A percentile compares a stretch with the other conserved stretches of the same genome.
phyloP scores from a whole-genome alignment of 2,888 invertebrate species.

The Netelia melanura region DNA sequence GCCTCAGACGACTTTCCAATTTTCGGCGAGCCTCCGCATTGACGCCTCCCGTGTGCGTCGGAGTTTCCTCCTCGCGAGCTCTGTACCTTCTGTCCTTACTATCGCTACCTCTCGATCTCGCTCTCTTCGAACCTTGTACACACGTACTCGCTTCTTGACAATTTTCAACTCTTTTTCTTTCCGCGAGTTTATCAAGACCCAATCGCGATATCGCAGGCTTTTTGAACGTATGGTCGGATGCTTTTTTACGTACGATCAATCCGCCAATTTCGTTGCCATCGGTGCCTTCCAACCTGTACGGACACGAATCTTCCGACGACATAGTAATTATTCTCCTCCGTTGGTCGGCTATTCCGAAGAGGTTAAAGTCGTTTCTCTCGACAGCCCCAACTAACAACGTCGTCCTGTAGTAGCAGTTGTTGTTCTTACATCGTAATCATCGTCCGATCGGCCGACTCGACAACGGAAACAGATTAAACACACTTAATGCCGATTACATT shows the following conservation, averaged over 20 bases:
- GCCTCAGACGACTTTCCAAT: conserved; percentile 84
- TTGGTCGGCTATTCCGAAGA: no score
- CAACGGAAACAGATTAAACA: no score
- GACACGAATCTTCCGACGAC: conserved; percentile 79
- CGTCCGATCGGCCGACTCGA: no score
- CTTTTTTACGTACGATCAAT: conserved; percentile 84
- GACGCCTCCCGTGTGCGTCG: conserved; percentile 97
- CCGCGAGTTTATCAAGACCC: conserved; percentile 94
- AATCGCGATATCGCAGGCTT: conserved; percentile 91
- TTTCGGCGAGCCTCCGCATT: conserved; percentile 92
- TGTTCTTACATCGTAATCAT: no score
- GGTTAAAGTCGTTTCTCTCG: no score
- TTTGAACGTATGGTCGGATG: conserved; percentile 88
- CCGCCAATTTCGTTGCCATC: conserved; percentile 82
- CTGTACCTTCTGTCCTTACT: conserved; percentile 89
- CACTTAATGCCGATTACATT: no score
- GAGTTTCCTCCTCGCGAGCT: conserved; percentile 93
- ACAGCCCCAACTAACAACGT: no score
- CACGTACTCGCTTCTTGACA: conserved; percentile 80
- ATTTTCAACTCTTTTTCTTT: conserved; percentile 88
- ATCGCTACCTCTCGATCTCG: background rate
- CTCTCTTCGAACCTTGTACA: conserved; percentile 78
- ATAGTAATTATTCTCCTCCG: conserved; percentile 52
- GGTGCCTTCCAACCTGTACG: conserved; percentile 85
- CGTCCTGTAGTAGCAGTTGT: no score